Base-by-base conservation (phyloP, 2,888 invertebrate genomes). In the Lasioglossum oenotherae region DNA sequence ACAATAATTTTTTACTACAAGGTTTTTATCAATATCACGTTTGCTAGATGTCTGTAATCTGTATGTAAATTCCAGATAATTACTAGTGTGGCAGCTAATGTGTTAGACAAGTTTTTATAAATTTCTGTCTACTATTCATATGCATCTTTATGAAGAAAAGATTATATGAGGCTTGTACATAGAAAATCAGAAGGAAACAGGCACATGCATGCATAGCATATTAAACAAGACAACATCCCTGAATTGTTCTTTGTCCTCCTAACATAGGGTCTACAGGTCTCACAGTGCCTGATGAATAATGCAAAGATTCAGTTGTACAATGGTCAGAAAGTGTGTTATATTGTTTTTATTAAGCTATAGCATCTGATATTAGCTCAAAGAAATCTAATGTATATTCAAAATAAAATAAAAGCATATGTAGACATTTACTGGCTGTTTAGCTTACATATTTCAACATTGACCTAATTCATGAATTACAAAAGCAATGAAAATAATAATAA, bases 261-360 rank as follows among this genome's bases (percentile, higher is more conserved):
- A 87, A 90, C 88, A 88, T 84, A 84, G 79, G 75, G 75, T 81
- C 74, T 69, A 77, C 19, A 78, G 86, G 80, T 89, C 91, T 72
- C 75, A 89, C 85, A 74, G 80, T 86, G 86, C 80, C 80, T 88
- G 75, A 92, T 92, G 92, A 92, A 92, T 92, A 92, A 92, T 92
- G 88, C 90, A 92, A 80, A 81, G 86, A 83, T 88, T 86, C 80
- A 71, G 83, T 80, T 84, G 71, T 88, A 89, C 91, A 89, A 88
- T 86, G 84, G 82, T 86, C 78, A 81, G 88, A 88, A 86, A 78
- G 87, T 82, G 79, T 91, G 85, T 89, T 76, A 76, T 71, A 87
- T 87, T 91, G 87, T 86, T 90, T 90, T 90, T 88, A 86, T 87
- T 79, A 46, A 75, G 80, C 82, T 53, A 76, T 71, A 64, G 71